phyloP scores from a whole-genome alignment of 2,113 vertebrate genomes.

The Oxyruncus cristatus region DNA sequence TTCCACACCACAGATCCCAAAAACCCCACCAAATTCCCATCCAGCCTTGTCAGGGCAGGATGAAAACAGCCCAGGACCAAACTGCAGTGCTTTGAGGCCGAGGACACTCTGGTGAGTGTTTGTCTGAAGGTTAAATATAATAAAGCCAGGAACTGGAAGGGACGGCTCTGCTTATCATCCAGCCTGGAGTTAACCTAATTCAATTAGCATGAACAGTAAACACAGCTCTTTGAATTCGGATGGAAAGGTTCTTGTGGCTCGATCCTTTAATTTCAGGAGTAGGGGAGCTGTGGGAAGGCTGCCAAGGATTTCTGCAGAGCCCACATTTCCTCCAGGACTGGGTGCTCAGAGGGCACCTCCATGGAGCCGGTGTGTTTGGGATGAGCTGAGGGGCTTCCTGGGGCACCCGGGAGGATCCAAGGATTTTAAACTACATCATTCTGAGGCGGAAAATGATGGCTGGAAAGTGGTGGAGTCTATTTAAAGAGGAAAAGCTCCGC shows the following conservation, averaged over 20 bases:
- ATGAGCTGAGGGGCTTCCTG: not conserved
- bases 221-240: constrained; percentile 2
- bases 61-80: not conserved
- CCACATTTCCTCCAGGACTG: not conserved
- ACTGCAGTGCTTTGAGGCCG: not conserved
- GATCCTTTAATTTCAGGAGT: not conserved
- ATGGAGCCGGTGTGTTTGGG: not conserved
- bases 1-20: not conserved
- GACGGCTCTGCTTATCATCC: constrained; percentile 39
- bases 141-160: not conserved
- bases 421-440: not conserved
- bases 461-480: not conserved
- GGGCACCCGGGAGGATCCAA: not conserved
- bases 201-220: constrained; percentile 11
- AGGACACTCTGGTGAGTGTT: not conserved
- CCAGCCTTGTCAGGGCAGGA: not conserved
- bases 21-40: fast-evolving
- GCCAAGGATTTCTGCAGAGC: not conserved
- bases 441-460: not conserved
- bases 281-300: not conserved
- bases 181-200: not conserved
- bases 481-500: not conserved
- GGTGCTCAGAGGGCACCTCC: not conserved
- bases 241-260: not conserved
- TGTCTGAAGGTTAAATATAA: not conserved